These are phyloP conservation scores for Corythaeola cristata DNA, from an alignment of 2,113 vertebrate species.

Conservation along the genomic window DNA sequence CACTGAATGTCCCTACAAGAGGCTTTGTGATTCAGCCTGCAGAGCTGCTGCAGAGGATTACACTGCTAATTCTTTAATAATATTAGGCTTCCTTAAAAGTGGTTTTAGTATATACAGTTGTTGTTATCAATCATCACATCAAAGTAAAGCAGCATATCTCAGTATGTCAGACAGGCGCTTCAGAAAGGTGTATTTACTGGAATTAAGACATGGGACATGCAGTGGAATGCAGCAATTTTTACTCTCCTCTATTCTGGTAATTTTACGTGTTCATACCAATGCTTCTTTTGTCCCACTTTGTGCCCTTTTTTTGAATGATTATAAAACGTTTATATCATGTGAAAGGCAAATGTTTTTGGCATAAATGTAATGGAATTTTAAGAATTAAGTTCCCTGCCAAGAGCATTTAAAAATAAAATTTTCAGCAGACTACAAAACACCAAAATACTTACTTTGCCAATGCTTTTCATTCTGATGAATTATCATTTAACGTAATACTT, in stretches of 20 bases:
- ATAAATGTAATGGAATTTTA: not conserved
- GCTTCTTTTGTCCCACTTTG: not conserved
- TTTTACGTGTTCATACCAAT: not conserved
- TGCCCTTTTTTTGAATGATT: not conserved
- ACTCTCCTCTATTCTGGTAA: not conserved
- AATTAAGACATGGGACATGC: not conserved
- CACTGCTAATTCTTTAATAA: not conserved
- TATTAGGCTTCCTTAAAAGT: not conserved
- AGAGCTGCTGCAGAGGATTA: not conserved
- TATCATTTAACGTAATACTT: not conserved
- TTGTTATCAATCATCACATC: not conserved
- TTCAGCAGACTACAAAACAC: not conserved
- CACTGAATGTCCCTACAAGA: not conserved
- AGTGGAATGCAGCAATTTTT: not conserved
- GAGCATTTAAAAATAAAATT: slow-evolving; percentile 2
- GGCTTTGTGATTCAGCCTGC: not conserved
- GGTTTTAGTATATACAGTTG: not conserved
- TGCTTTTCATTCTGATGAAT: not conserved
- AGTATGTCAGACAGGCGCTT: not conserved
- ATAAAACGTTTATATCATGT: not conserved
- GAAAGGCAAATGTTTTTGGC: not conserved
- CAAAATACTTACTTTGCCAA: not conserved
- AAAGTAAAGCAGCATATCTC: not conserved
- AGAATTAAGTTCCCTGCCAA: not conserved
- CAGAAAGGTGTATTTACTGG: not conserved